Conservation (phyloP, 2,113 vertebrate species). For the Hydrochoerus hydrochaeris region DNA sequence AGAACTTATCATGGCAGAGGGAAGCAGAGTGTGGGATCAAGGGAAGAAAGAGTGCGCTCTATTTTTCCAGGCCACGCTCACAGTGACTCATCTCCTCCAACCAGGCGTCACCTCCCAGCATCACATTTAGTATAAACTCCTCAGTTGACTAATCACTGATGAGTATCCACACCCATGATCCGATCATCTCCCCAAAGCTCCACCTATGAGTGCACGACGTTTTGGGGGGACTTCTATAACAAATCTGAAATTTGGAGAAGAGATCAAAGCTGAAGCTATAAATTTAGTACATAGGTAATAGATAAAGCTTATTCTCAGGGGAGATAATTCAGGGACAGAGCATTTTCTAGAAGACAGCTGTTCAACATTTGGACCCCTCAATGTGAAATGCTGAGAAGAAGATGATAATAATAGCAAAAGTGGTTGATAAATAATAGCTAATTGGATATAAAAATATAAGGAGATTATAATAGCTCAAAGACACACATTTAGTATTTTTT, state of each 20-base stretch:
- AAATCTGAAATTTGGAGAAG: constrained; percentile 9
- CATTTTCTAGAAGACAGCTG: not conserved
- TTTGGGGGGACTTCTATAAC: not conserved
- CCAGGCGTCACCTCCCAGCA: not conserved
- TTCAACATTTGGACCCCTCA: not conserved
- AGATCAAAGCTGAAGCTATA: not conserved
- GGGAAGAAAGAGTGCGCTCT: not conserved
- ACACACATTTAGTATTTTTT: not conserved
- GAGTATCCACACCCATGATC: not conserved
- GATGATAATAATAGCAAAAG: not conserved
- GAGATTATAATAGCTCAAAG: not conserved
- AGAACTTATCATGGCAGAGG: not conserved
- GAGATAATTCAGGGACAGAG: not conserved
- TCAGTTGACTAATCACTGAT: not conserved
- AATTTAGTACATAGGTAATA: not conserved
- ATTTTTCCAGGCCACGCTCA: not conserved
- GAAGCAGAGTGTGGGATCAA: not conserved
- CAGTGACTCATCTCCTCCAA: not conserved
- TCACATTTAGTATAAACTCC: not conserved
- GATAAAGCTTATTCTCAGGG: not conserved
- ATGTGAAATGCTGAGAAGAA: not conserved
- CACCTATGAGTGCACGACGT: not conserved
- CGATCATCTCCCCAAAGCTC: not conserved
- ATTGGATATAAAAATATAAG: not conserved
- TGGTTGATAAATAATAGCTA: not conserved